phyloP scores from a whole-genome alignment of 2,888 invertebrate species.

The Nipponacmea schrenckii region DNA sequence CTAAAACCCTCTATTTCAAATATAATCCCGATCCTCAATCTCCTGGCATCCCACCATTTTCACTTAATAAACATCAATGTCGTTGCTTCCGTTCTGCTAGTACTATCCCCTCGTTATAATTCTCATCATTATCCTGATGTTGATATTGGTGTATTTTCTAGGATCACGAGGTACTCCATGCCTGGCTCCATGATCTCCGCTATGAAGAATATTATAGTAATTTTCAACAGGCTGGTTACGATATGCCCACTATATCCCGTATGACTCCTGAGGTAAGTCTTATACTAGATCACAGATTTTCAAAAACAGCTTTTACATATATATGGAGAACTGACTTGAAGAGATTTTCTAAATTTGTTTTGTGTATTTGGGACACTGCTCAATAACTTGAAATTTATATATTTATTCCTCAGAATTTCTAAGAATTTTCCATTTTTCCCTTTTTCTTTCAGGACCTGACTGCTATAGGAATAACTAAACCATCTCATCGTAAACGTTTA shows the following conservation, averaged over 20 bases:
- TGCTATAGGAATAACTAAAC: slow-evolving; percentile 88
- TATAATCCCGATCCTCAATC: no score
- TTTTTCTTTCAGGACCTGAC: slow-evolving; percentile 71
- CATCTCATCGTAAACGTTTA: slow-evolving; percentile 93
- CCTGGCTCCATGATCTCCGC: slow-evolving; percentile 92
- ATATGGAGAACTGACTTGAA: no score
- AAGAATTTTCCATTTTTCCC: neutral
- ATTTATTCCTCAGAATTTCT: no score
- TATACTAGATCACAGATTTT: no score
- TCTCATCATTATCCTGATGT: neutral
- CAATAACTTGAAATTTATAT: neutral
- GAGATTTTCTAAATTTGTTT: neutral
- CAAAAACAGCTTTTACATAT: no score
- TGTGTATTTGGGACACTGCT: neutral
- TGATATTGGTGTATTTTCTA: slow-evolving; percentile 27
- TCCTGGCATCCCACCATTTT: no score
- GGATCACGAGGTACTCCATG: slow-evolving; percentile 91
- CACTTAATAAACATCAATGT: no score
- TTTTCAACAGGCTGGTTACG: slow-evolving; percentile 95
- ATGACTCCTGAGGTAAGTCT: slow-evolving; percentile 91
- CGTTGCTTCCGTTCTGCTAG: no score
- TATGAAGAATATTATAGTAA: slow-evolving; percentile 94
- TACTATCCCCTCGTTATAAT: neutral
- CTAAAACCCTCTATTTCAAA: no score
- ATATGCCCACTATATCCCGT: slow-evolving; percentile 95